These are phyloP conservation scores for Digitonthophagus gazella DNA, from an alignment of 2,888 invertebrate genomes.

Conservation along the genomic window DNA sequence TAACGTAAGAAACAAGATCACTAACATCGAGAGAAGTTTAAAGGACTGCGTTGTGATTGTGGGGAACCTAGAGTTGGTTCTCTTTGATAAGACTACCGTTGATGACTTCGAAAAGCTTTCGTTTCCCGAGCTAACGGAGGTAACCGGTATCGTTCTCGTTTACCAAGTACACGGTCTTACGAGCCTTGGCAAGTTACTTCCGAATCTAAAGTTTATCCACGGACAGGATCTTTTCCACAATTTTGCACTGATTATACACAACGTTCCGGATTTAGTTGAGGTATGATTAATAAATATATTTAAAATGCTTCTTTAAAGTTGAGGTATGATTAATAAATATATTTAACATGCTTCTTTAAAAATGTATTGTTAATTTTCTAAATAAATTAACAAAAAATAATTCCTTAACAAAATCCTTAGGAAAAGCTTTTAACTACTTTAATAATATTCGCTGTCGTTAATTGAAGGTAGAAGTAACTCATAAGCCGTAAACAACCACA, in stretches of 20 bases:
- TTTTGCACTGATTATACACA: conserved; percentile 74
- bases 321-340: conserved; percentile 19
- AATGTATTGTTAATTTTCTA: too few species aligned
- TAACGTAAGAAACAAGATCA: conserved; percentile 58
- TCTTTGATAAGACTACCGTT: conserved; percentile 56
- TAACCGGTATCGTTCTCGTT: conserved; percentile 78
- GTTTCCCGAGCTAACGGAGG: conserved; percentile 75
- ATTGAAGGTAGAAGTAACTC: too few species aligned
- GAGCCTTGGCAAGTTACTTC: conserved; percentile 71
- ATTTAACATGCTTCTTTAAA: too few species aligned
- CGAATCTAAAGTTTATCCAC: conserved; percentile 80
- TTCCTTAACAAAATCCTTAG: too few species aligned
- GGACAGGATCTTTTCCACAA: conserved; percentile 71
- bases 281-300: conserved; percentile 6
- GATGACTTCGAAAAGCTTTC: conserved; percentile 39
- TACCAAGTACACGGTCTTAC: conserved; percentile 68
- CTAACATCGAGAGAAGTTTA: conserved; percentile 50
- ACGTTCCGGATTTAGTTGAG: conserved; percentile 23
- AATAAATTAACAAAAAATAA: too few species aligned
- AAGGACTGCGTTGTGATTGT: conserved; percentile 72
- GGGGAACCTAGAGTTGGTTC: conserved; percentile 72
- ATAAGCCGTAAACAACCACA: too few species aligned
- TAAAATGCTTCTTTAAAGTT: too few species aligned
- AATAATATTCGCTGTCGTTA: too few species aligned
- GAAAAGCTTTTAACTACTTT: too few species aligned